These are phyloP conservation scores for Lasaia peninsularis DNA, from an alignment of 1,140 invertebrate genomes.

Conservation along the genomic window DNA sequence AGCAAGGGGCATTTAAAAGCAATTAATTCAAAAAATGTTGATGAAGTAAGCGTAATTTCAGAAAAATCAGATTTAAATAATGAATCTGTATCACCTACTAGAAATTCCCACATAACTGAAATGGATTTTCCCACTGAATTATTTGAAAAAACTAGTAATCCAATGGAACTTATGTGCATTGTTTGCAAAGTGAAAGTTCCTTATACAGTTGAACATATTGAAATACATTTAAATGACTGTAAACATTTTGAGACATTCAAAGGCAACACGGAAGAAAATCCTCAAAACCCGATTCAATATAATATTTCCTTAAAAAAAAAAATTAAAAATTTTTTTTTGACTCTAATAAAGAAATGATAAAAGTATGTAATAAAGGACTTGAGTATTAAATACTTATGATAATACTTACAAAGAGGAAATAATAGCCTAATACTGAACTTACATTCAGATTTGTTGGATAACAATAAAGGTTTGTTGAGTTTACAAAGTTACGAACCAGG, in stretches of 20 bases:
- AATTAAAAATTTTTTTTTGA: too few species aligned
- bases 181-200: slow-evolving; percentile 15
- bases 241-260: slow-evolving; percentile 17
- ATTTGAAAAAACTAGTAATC: background rate
- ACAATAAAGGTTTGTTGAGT: too few species aligned
- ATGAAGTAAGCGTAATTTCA: background rate
- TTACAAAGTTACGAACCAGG: too few species aligned
- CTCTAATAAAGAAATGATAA: too few species aligned
- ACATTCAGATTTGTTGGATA: too few species aligned
- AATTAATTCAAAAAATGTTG: background rate
- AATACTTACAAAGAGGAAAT: too few species aligned
- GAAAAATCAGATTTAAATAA: background rate
- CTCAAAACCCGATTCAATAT: too few species aligned
- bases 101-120: background rate
- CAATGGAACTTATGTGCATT: slow-evolving; percentile 14
- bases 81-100: background rate
- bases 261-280: too few species aligned
- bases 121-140: background rate
- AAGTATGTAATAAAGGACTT: too few species aligned
- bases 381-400: too few species aligned
- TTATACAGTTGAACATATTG: slow-evolving; percentile 6
- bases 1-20: background rate
- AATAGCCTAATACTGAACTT: too few species aligned
- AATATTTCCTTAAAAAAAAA: too few species aligned
- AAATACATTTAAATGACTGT: slow-evolving; percentile 10